phyloP scores from a whole-genome alignment of 37 sponge, comb jelly and placozoan genomes.

The Crambe crambe region DNA sequence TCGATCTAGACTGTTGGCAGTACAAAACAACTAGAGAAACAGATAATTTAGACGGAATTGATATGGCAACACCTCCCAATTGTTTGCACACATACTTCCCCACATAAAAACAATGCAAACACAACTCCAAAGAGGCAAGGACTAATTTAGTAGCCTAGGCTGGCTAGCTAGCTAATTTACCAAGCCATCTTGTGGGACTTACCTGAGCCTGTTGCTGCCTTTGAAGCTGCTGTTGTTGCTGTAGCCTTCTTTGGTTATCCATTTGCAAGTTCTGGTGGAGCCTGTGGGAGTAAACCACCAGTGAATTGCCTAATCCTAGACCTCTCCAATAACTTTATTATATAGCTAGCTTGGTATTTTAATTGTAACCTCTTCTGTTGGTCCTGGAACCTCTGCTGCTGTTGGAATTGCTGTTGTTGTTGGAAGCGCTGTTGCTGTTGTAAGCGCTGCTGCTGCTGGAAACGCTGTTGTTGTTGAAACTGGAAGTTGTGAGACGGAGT shows the following conservation, averaged over 20 bases:
- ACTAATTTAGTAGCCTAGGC: too few species aligned
- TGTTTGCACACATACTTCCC: too few species aligned
- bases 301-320: background rate
- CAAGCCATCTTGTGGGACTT: too few species aligned
- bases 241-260: conserved; percentile 12
- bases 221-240: conserved; percentile 24
- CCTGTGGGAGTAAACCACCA: background rate
- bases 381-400: conserved; percentile 7
- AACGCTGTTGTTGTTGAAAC: background rate
- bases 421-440: conserved; percentile 16
- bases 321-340: background rate
- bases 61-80: too few species aligned
- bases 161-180: too few species aligned
- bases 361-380: conserved; percentile 8
- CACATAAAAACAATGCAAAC: too few species aligned
- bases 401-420: conserved; percentile 19
- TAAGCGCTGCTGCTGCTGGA: conserved; percentile 21
- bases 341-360: background rate
- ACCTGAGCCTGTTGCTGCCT: conserved; percentile 22
- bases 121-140: too few species aligned
- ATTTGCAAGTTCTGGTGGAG: conserved; percentile 10
- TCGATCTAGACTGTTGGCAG: too few species aligned
- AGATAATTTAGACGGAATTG: too few species aligned
- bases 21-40: too few species aligned
- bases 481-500: background rate